Base-by-base conservation (phyloP, 2,113 vertebrate species). In the Platanista minor region DNA sequence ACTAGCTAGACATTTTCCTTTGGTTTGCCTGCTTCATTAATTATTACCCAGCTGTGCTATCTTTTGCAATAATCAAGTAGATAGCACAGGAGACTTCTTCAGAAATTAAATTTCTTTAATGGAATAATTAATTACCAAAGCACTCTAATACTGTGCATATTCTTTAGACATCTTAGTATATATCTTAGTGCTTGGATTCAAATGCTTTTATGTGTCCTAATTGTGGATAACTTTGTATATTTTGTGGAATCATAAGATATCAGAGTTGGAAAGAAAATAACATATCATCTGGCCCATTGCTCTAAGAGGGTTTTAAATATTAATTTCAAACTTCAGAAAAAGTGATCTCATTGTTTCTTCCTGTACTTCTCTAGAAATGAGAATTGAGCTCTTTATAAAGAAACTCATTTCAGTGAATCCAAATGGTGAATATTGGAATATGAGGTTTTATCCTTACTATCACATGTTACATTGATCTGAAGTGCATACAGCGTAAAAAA, bases 231-330 rank as follows among this genome's bases (percentile, higher is more conserved):
- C 4, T 71, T 64, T 64, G 21, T 31, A 77, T 67, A 67, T 74
- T 59, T 93, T 95, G 3, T 89, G 75, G 43, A 96, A 75, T 84
- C 36, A 78, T 52, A 96, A 90, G 88, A 80, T 89, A 74, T 75
- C 11, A 92, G 41, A 31, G 14, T 83, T 75, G 29, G n/a, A 92
- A 95, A 71, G 18, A 84, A 96, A 64, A 21, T 75, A 69, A 41
- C 21, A 82, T 15, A 52, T 78, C 13, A 74, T 61, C 72, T 67
- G 15, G 11, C 12, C 20, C 18, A 67, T 62, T 93, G 59, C 18
- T 64, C 4, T 66, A 71, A 13, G 29, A 85, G 49, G 43, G 21
- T 89, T 71, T 92, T 52, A 91, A 91, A 69, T 36, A 74, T 33
- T 95, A 90, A 84, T 86, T 91, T 95, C 21, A 66, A 78, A n/a